Evolutionary conservation across 2,113 vertebrate genomes (phyloP), one percentile per base, ranked within the genome.

Genomic region (Oxyura jamaicensis): DNA sequence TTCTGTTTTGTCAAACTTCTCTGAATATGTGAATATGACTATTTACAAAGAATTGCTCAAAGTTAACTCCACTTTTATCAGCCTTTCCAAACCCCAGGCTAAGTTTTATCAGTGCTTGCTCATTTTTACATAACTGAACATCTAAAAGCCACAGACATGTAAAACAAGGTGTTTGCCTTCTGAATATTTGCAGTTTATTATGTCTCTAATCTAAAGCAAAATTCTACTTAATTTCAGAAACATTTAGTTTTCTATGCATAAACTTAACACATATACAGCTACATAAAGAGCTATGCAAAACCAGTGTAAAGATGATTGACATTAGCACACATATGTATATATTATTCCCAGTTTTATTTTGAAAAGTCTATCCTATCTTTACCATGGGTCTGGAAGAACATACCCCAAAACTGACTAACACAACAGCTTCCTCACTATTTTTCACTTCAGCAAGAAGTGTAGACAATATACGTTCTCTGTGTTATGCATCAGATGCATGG

Each of bases 361-460:
- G 62, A 0, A 21, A 87, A 76, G 33, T 31, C n/a, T 71, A 29
- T 74, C 50, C 20, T 59, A 25, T 46, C 53, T 86, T 84, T 44
- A 77, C 23, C 31, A 76, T 36, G 83, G 15, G 39, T 58, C 53
- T 74, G 36, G 36, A 90, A 91, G 53, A 35, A 84, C n/a, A 72
- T 18, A 39, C 2, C 33, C 63, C 0, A 56, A 36, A 94, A 44
- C 42, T 68, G 28, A 86, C 56, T 56, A 92, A 79, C 14, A 26
- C 81, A 89, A 84, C 84, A 78, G 10, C n/a, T 80, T 94, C 81
- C 77, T 48, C 50, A 58, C 66, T 81, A 84, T 62, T 94, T 92
- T 95, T 80, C 23, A 95, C 42, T 67, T 91, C 17, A 90, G 50
- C 71, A 88, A 91, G 71, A 93, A 91, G 82, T n/a, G 73, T 11